Percentiles rank a stretch among this genome's conserved stretches.
Evolutionary conservation across 2,113 vertebrate genomes (phyloP).

Genomic region (Trichomycterus rosablanca): DNA sequence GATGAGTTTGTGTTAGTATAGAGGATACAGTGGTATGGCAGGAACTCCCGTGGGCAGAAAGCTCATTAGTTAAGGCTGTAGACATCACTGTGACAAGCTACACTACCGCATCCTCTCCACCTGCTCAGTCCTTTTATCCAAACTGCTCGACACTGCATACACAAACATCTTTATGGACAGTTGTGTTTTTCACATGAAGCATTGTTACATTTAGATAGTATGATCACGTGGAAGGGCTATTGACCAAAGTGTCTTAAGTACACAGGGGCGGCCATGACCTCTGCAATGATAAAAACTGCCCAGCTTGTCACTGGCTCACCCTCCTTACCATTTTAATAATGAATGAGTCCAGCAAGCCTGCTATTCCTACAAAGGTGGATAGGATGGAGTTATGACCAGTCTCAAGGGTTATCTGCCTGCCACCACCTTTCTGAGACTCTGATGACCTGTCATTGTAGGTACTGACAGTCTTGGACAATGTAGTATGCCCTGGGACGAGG

Average conservation of each 20-base stretch:
- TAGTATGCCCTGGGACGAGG: neutral
- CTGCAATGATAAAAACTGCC: constrained; percentile 48
- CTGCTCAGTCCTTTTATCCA: constrained; percentile 73
- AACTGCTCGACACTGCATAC: neutral
- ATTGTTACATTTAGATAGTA: constrained; percentile 7
- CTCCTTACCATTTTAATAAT: constrained; percentile 52
- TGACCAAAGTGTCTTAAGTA: constrained; percentile 33
- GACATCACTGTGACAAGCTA: constrained; percentile 78
- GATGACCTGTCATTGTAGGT: constrained; percentile 12
- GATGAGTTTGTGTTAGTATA: constrained; percentile 16
- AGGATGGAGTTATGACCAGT: constrained; percentile 38
- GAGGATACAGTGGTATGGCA: constrained; percentile 51
- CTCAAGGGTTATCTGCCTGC: constrained; percentile 48
- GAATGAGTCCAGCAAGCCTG: constrained; percentile 36
- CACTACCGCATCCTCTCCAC: constrained; percentile 80
- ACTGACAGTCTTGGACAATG: constrained; percentile 5
- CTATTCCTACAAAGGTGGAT: constrained; percentile 17
- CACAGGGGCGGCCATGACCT: constrained; percentile 29
- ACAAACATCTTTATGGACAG: neutral
- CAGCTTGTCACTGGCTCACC: constrained; percentile 43
- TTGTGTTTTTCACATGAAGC: constrained; percentile 4
- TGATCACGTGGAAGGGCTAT: neutral
- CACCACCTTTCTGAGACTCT: constrained; percentile 34
- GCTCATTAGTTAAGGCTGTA: constrained; percentile 81
- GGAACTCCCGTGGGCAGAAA: constrained; percentile 67